phyloP scores from a whole-genome alignment of 1,140 invertebrate genomes.

The Bombus sibiricus region DNA sequence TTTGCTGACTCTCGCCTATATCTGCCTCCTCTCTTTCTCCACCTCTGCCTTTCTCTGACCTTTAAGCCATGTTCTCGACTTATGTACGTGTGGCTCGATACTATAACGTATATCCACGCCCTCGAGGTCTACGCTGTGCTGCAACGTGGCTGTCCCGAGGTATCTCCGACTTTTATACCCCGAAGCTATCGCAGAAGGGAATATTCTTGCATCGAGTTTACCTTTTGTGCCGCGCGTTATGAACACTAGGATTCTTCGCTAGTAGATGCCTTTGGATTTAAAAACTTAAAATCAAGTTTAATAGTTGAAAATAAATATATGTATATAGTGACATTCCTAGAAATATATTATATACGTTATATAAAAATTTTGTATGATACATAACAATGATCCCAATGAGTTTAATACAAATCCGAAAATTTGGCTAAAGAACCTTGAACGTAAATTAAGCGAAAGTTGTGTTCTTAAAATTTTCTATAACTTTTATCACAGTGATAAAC shows the following conservation, averaged over 20 bases:
- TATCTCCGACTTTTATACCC: conserved; percentile 61
- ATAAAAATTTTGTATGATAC: no score
- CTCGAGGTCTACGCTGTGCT: conserved; percentile 33
- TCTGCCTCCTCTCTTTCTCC: neutral
- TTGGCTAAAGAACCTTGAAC: no score
- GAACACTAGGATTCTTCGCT: no score
- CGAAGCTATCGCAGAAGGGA: conserved; percentile 22
- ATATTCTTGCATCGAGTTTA: conserved; percentile 36
- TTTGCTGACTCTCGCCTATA: conserved; percentile 62
- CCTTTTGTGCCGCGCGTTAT: neutral
- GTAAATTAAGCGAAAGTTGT: no score
- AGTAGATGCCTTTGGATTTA: neutral
- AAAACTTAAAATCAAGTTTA: neutral
- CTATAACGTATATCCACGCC: conserved; percentile 62
- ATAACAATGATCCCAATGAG: no score
- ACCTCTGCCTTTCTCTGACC: neutral
- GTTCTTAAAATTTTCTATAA: no score
- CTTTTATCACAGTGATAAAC: neutral
- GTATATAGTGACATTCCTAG: no score
- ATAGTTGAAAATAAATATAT: neutral
- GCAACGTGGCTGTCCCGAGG: conserved; percentile 42
- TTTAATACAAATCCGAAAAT: no score
- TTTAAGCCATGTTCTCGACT: conserved; percentile 41
- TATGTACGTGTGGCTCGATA: conserved; percentile 51
- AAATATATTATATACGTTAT: no score